Evolutionary conservation across 2,113 vertebrate species (phyloP).

Genomic region (zebrafish (Danio rerio)): GRCz12tu NC_133178.1:16047001-16047500

Average conservation of each 20-base stretch:
- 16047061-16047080: not conserved
- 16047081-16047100: not conserved
- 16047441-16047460: no score
- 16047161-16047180: not conserved
- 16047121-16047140: conserved; percentile 2
- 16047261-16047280: no score
- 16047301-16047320: no score
- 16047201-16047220: not conserved
- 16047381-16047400: no score
- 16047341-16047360: no score
- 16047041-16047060: not conserved
- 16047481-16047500: no score
- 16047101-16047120: conserved; percentile 3
- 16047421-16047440: no score
- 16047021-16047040: not conserved
- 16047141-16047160: conserved; percentile 7
- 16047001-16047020: not conserved
- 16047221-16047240: not conserved
- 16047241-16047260: not conserved
- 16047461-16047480: no score
- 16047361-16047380: no score
- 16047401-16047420: no score
- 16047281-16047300: no score
- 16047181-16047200: not conserved
- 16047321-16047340: no score